Base-by-base conservation (phyloP, 2,888 invertebrate species). In the Ditylenchus weischeri region DNA sequence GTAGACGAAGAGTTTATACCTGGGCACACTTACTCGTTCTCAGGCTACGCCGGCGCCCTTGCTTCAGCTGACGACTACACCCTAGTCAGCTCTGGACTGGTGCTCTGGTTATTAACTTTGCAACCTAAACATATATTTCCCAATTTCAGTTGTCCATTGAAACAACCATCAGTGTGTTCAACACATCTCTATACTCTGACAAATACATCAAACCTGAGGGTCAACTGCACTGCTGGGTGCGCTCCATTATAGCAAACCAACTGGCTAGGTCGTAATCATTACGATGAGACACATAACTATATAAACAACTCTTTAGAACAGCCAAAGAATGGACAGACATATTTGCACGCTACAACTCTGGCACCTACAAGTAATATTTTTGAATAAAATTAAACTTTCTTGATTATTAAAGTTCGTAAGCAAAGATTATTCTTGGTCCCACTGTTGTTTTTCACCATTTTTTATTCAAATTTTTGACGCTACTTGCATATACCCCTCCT, bases 131-230 rank as follows among this genome's bases (percentile, higher is more conserved):
- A 13, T 18, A 15, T 29, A 18, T 54, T 21, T 1, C 13, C 11
- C 13, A 18, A 15, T 64, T 75, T 62, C 70, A 84, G 85, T 85
- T 89, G 11, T 86, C 90, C 0, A 88, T 89, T 13, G 92, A 92
- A 69, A 91, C 92, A 6, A 87, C 90, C 1, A 88, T 92, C 63
- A 88, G 88, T 69, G 90, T 90, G 81, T 88, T 88, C 78, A 91
- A 91, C 83, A 82, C 85, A 18, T 87, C 87, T 48, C 85, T 90
- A 6, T 91, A 90, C 69, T 71, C 54, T 11, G 54, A 71, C n/a
- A 70, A 74, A 89, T 87, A 88, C 70, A 87, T 91, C 60, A 87
- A 88, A 74, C 87, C 89, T 10, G 86, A 86, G 50, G 87, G 88
- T 68, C 79, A 81, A 66, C 72, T 81, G 11, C 76, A 76, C 62